Percentiles rank a stretch among this genome's conserved stretches.
phyloP scores from a whole-genome alignment of 2,888 invertebrate species.

The Thymelicus acteon region DNA sequence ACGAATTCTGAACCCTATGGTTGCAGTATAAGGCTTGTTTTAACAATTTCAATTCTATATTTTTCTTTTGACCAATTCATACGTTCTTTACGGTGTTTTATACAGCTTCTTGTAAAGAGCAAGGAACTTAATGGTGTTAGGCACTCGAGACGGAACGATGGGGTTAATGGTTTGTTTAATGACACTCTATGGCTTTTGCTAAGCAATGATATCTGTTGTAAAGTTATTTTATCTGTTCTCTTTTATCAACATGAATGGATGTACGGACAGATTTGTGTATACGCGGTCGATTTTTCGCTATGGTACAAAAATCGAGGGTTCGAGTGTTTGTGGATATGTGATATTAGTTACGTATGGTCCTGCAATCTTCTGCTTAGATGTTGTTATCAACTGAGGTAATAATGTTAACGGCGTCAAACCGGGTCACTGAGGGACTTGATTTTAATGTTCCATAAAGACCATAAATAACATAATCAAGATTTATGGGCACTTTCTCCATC shows the following conservation, averaged over 20 bases:
- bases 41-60: conserved; percentile 7
- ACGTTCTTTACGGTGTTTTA: conserved; percentile 29
- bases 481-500: too few species aligned
- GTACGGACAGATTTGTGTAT: background rate
- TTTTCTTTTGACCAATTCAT: conserved; percentile 41
- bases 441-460: too few species aligned
- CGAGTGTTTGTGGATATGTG: background rate
- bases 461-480: too few species aligned
- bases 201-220: background rate
- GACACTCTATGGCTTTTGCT: conserved; percentile 15
- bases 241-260: background rate
- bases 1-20: background rate
- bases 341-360: too few species aligned
- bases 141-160: conserved; percentile 41
- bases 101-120: conserved; percentile 42
- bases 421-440: too few species aligned
- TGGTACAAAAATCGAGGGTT: background rate
- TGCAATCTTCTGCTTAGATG: too few species aligned
- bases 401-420: too few species aligned
- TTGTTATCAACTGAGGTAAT: too few species aligned
- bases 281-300: background rate
- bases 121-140: conserved; percentile 41
- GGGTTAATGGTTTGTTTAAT: conserved; percentile 40
- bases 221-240: background rate
- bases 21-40: background rate